Evolutionary conservation across 2,113 vertebrate genomes (phyloP).

Genomic region (Amazona guildingii): DNA sequence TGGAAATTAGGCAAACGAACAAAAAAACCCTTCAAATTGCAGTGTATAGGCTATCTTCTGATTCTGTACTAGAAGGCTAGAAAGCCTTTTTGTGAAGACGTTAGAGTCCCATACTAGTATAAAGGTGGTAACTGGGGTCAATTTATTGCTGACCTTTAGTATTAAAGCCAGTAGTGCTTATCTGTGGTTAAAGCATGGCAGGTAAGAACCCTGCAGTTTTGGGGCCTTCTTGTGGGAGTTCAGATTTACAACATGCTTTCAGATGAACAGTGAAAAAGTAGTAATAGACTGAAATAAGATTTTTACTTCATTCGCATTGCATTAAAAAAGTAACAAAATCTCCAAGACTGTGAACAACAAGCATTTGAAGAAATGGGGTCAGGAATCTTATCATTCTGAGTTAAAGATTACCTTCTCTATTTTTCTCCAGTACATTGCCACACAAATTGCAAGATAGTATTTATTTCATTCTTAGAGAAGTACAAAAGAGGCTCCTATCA

Average conservation of each 20-base stretch:
- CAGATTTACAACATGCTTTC: neutral
- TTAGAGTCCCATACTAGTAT: neutral
- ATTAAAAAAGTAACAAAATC: neutral
- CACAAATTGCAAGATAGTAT: neutral
- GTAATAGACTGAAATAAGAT: neutral
- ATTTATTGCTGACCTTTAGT: neutral
- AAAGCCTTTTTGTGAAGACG: neutral
- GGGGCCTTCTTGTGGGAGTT: neutral
- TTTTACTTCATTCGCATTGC: neutral
- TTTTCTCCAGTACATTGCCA: neutral
- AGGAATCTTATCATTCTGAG: conserved; percentile 39
- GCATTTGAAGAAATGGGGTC: conserved; percentile 7
- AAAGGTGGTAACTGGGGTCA: neutral
- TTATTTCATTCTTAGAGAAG: conserved; percentile 27
- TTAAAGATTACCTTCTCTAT: neutral
- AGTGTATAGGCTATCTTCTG: neutral
- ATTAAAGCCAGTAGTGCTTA: neutral
- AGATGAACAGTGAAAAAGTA: neutral
- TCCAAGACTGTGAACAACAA: neutral
- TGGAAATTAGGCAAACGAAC: neutral
- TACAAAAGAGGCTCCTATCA: conserved; percentile 4
- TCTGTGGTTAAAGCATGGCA: neutral
- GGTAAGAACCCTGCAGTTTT: neutral
- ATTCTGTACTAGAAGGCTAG: neutral
- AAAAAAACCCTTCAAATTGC: neutral